phyloP scores from a whole-genome alignment of 2,113 vertebrate species.

The Pseudopodoces humilis region DNA sequence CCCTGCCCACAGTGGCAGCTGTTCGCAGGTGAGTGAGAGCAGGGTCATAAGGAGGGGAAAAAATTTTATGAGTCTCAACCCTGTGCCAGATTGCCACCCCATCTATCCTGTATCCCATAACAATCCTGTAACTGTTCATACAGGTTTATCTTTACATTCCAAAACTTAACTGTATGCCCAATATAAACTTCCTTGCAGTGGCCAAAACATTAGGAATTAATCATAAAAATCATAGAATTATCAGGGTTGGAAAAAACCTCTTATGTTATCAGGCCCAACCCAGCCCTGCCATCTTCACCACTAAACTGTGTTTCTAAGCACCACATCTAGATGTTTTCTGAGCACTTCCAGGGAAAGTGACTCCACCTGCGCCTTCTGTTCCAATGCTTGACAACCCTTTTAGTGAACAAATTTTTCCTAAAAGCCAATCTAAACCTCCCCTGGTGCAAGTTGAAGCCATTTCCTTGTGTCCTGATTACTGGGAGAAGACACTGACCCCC shows the following conservation, averaged over 20 bases:
- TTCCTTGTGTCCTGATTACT: background rate
- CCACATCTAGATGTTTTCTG: background rate
- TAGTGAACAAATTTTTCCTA: background rate
- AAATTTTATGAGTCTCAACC: background rate
- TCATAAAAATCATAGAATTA: background rate
- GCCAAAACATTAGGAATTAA: background rate
- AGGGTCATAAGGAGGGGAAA: rapidly evolving
- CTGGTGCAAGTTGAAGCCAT: background rate
- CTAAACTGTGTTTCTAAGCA: background rate
- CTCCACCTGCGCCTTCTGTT: background rate
- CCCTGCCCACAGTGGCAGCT: rapidly evolving
- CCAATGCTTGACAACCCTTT: background rate
- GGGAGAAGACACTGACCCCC: background rate
- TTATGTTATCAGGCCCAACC: background rate
- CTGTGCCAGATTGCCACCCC: rapidly evolving
- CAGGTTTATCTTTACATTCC: background rate
- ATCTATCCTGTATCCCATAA: too few species aligned
- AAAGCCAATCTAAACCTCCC: background rate
- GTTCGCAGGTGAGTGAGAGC: rapidly evolving
- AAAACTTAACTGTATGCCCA: background rate
- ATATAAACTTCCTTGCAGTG: background rate
- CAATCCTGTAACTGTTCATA: background rate
- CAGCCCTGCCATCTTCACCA: background rate
- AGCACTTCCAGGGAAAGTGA: background rate
- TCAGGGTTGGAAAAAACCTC: background rate